phyloP scores from a whole-genome alignment of 2,797 vertebrate species.

The Oreortyx pictus region DNA sequence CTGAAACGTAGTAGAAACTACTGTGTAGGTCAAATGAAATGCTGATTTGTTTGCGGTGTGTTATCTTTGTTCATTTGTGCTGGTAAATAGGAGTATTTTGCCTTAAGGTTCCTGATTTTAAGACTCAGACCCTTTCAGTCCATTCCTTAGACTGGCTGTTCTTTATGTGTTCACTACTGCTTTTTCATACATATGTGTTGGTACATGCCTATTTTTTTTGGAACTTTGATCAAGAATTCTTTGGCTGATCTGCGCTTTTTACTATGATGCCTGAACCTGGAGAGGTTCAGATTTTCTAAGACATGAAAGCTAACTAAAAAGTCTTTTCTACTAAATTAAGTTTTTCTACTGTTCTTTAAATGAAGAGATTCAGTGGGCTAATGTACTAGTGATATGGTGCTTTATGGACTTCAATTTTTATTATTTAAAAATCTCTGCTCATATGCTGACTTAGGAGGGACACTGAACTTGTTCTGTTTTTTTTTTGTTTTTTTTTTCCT shows the following conservation, averaged over 20 bases:
- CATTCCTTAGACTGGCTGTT: not conserved
- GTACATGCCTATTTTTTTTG: not conserved
- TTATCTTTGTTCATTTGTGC: not conserved
- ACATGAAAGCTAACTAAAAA: not conserved
- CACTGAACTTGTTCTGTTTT: not conserved
- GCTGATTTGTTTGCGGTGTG: accelerated
- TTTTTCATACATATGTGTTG: not conserved
- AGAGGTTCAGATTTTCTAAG: not conserved
- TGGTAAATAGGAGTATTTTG: not conserved
- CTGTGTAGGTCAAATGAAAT: not conserved
- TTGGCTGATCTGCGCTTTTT: not conserved
- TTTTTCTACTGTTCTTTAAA: not conserved
- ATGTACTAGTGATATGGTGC: not conserved
- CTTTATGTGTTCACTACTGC: not conserved
- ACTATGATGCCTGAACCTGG: not conserved
- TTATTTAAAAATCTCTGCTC: not conserved
- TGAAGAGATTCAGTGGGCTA: not conserved
- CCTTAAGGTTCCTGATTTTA: not conserved
- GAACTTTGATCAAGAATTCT: not conserved
- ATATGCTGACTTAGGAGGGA: not conserved
- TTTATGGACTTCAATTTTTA: not conserved
- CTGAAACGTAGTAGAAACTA: not conserved
- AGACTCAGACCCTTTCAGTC: not conserved
- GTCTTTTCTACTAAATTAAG: not conserved
- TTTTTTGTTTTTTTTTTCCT: not conserved